Evolutionary conservation across 2,113 vertebrate species (phyloP), one percentile per base, ranked within the genome.

Genomic region (Tetrao urogallus): DNA sequence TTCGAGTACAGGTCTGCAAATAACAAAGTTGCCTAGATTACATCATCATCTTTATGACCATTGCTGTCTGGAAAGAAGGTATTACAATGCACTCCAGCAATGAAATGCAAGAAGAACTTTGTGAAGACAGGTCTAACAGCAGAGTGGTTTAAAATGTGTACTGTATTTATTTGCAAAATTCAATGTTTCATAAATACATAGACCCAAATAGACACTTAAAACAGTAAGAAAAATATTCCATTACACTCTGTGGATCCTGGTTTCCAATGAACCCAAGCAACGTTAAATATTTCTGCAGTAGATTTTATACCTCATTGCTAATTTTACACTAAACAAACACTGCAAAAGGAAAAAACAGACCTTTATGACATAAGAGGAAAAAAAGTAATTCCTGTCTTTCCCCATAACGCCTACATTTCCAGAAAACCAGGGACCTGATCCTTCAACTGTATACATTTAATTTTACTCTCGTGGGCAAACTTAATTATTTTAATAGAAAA

Each of bases 281-380:
- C 12, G 21, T 54, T 75, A 92, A 94, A 94, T 78, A 91, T 58
- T 86, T 79, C 57, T 79, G 54, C 13, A 86, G 72, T 27, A 88
- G 52, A 88, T 90, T 95, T 94, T 88, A 81, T 66, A 64, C 22
- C 76, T 86, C 73, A 81, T 22, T 86, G 69, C 79, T 94, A 97
- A 96, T 91, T 95, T 91, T 90, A 88, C 61, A 86, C 69, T 86
- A 63, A 93, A 76, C 22, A 93, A 91, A 94, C 54, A 93, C 7
- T 58, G 61, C 47, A 86, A 75, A 91, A 88, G 36, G 4, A 4
- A 86, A 94, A 78, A 91, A 57, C 1, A 94, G 65, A 52, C 21
- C 69, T 83, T 94, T 40, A 81, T 16, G 43, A 88, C 64, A 76
- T 47, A 50, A 34, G 42, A 77, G 14, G 34, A 93, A 89, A 91